Conservation (phyloP, 2,113 vertebrate species). For the Crocuta crocuta region DNA sequence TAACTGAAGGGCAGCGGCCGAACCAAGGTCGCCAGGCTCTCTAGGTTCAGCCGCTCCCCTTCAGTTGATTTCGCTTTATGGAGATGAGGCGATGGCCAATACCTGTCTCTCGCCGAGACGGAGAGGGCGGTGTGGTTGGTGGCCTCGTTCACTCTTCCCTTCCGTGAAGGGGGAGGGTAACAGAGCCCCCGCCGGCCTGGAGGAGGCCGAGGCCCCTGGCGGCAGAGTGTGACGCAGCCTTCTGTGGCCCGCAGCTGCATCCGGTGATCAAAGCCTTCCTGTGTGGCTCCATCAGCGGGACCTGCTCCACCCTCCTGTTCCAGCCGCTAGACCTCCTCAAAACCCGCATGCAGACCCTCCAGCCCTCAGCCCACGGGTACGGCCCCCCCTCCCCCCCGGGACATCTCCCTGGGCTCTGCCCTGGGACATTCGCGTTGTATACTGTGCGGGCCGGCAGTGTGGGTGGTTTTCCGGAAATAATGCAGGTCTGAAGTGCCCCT, state of each 20-base stretch:
- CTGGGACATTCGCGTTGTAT: not conserved
- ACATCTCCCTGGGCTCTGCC: not conserved
- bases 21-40: no score
- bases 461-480: not conserved
- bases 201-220: not conserved
- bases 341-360: constrained; percentile 94
- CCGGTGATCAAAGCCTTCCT: constrained; percentile 96
- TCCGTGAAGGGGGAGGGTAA: not conserved
- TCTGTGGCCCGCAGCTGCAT: constrained; percentile 87
- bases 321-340: constrained; percentile 97
- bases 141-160: not conserved
- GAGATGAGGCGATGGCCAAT: not conserved
- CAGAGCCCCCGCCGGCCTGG: no score
- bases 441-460: not conserved
- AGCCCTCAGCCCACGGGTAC: constrained; percentile 84
- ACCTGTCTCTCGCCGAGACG: not conserved
- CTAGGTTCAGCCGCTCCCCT: not conserved
- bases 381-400: not conserved
- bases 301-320: constrained; percentile 96
- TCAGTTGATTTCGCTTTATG: not conserved
- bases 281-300: constrained; percentile 96
- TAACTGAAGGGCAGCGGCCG: no score
- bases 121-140: no score
- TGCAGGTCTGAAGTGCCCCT: not conserved
- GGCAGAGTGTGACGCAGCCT: rapidly evolving